A percentile compares a stretch with the other conserved stretches of the same genome.
Evolutionary conservation across 2,888 invertebrate species (phyloP).

Genomic region (Drosophila anomalipes): DNA sequence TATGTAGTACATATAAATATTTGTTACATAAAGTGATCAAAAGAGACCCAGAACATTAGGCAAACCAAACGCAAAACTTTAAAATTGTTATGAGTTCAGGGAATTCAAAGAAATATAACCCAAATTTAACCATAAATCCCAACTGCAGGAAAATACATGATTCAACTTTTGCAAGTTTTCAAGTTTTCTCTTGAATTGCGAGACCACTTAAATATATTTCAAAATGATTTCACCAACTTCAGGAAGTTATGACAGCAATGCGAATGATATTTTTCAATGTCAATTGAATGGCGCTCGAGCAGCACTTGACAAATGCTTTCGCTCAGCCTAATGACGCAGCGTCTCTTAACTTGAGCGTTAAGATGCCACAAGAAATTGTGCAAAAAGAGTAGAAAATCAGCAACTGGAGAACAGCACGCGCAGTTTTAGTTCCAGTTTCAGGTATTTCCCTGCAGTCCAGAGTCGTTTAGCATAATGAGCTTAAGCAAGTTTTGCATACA

Average conservation of each 20-base stretch:
- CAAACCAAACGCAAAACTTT: neutral
- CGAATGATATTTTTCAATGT: constrained; percentile 33
- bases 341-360: constrained; percentile 9
- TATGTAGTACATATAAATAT: too few species aligned
- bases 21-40: neutral
- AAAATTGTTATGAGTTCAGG: neutral
- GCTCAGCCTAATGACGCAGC: constrained; percentile 4
- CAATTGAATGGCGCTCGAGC: constrained; percentile 30
- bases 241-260: constrained; percentile 35
- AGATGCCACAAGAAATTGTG: constrained; percentile 36
- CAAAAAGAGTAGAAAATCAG: constrained; percentile 2
- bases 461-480: constrained; percentile 42
- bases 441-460: neutral
- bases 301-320: constrained; percentile 39
- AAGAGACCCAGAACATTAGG: too few species aligned
- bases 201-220: constrained; percentile 12
- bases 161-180: neutral
- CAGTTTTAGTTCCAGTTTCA: constrained; percentile 29
- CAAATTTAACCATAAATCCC: constrained; percentile 5
- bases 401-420: constrained; percentile 43
- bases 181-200: neutral
- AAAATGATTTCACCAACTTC: constrained; percentile 11
- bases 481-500: constrained; percentile 45
- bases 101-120: neutral
- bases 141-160: neutral